phyloP scores from a whole-genome alignment of 2,797 vertebrate genomes.

The Caiman crocodilus region DNA sequence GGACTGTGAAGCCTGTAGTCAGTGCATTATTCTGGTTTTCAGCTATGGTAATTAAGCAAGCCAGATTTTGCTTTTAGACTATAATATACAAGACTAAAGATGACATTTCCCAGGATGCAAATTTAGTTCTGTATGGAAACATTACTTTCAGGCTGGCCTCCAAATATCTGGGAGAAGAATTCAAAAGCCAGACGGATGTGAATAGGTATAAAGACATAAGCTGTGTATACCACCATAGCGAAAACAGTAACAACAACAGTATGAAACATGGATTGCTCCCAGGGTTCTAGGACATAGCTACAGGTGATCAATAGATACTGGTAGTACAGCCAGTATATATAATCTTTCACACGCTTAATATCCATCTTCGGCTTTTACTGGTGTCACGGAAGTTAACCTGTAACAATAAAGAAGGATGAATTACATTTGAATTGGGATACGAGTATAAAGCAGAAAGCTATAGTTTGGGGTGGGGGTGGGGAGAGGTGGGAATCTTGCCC shows the following conservation, averaged over 20 bases:
- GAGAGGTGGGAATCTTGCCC: not conserved
- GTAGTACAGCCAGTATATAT: conserved; percentile 96
- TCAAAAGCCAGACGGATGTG: conserved; percentile 91
- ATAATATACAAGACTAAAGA: not conserved
- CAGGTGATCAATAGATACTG: conserved; percentile 97
- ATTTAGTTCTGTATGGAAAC: conserved; percentile 85
- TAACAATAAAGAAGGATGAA: not conserved
- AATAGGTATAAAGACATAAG: conserved; percentile 95
- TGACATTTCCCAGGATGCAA: not conserved
- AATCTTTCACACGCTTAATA: conserved; percentile 89
- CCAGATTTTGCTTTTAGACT: not conserved
- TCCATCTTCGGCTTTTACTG: conserved; percentile 83
- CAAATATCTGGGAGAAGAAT: conserved; percentile 92
- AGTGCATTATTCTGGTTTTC: not conserved
- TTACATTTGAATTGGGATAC: not conserved
- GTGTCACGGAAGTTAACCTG: conserved; percentile 25
- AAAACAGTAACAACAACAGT: conserved; percentile 90
- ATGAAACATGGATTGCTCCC: conserved; percentile 96
- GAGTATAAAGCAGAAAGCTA: not conserved
- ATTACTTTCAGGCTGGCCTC: conserved; percentile 83
- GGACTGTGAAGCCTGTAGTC: not conserved
- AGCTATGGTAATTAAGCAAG: not conserved
- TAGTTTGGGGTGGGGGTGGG: not conserved
- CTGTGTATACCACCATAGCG: conserved; percentile 95
- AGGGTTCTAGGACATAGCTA: conserved; percentile 96